A percentile compares a stretch with the other conserved stretches of the same genome.
phyloP scores from a whole-genome alignment of 2,113 vertebrate species.

The Climacteris rufus region DNA sequence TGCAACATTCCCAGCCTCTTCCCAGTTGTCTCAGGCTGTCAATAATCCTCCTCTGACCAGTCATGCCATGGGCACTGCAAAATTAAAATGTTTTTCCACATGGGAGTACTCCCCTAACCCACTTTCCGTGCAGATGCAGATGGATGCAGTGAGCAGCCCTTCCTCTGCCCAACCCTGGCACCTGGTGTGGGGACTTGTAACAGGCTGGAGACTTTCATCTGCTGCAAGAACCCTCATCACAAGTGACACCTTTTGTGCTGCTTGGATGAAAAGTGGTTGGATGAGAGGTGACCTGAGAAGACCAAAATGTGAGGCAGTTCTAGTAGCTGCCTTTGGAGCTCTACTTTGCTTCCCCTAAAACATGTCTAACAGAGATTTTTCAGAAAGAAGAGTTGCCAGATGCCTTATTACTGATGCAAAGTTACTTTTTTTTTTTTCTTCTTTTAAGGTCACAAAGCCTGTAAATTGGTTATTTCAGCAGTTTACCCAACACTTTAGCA shows the following conservation, averaged over 20 bases:
- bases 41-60: neutral
- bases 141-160: neutral
- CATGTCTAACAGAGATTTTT: neutral
- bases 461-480: neutral
- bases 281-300: neutral
- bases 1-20: neutral
- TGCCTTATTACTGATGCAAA: neutral
- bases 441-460: neutral
- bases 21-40: neutral
- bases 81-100: neutral
- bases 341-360: neutral
- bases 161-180: neutral
- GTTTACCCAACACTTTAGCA: neutral
- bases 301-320: neutral
- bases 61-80: neutral
- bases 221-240: neutral
- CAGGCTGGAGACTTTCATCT: neutral
- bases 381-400: neutral
- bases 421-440: neutral
- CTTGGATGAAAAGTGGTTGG: neutral
- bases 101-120: accelerated
- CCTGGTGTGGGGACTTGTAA: accelerated
- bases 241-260: neutral
- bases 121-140: neutral
- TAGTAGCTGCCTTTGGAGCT: neutral